These are phyloP conservation scores for Pseudeuparius sepicola DNA, from an alignment of 2,888 invertebrate species.

Conservation along the genomic window DNA sequence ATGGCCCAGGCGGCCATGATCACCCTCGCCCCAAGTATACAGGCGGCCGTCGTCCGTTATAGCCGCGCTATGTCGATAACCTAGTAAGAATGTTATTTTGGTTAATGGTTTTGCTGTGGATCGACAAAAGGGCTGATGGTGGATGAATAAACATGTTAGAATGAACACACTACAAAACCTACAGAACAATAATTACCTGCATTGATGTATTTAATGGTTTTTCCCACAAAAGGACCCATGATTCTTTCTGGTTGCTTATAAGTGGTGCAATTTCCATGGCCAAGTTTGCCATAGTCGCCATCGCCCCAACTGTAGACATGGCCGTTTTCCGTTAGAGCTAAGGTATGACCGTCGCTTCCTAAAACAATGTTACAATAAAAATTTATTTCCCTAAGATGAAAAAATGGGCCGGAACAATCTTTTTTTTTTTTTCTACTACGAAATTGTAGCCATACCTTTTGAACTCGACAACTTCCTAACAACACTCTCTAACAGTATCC, in stretches of 20 bases:
- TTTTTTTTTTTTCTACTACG: too few relatives aligned
- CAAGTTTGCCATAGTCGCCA: constrained; percentile 49
- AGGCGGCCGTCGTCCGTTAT: constrained; percentile 46
- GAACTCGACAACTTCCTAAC: constrained; percentile 45
- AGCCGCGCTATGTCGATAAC: constrained; percentile 48
- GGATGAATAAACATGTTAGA: too few relatives aligned
- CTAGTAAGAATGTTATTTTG: too few relatives aligned
- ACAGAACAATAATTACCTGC: too few relatives aligned
- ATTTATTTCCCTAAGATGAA: too few relatives aligned
- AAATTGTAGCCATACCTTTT: constrained; percentile 36
- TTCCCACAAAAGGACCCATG: constrained; percentile 39
- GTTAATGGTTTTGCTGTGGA: too few relatives aligned
- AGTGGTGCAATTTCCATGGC: constrained; percentile 44
- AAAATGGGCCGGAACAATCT: too few relatives aligned
- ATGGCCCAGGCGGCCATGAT: constrained; percentile 47
- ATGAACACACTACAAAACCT: too few relatives aligned
- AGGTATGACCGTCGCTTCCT: constrained; percentile 47
- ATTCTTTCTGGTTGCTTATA: constrained; percentile 47
- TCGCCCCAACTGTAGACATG: constrained; percentile 49
- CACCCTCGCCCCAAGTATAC: constrained; percentile 51
- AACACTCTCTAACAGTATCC: constrained; percentile 43
- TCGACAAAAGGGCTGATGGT: too few relatives aligned
- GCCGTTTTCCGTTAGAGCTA: constrained; percentile 45
- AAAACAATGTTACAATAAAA: too few relatives aligned
- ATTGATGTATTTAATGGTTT: constrained; percentile 42